A percentile compares a stretch with the other conserved stretches of the same genome.
Conservation (phyloP, 2,113 vertebrate genomes). For the Lepisosteus oculatus region DNA sequence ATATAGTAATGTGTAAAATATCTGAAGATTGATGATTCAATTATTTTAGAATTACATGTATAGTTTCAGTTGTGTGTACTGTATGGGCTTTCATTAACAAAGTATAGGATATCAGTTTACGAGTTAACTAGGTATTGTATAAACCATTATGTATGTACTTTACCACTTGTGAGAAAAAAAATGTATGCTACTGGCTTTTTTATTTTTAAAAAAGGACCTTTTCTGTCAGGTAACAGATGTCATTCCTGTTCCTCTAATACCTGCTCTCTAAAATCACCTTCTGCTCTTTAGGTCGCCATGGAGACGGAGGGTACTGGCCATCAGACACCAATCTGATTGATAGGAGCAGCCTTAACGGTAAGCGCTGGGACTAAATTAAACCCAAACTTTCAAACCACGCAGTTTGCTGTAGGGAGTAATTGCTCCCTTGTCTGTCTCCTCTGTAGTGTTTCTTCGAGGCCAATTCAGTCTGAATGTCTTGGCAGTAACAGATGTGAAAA, state of each 20-base stretch:
- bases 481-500: constrained; percentile 1
- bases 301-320: constrained; percentile 85
- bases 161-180: no score
- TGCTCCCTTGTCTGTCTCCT: background rate
- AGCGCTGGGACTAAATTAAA: constrained; percentile 27
- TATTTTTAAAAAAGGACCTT: background rate
- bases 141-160: no score
- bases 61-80: no score
- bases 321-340: constrained; percentile 86
- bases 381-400: background rate
- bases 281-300: constrained; percentile 77
- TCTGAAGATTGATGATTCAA: no score
- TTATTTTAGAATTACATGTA: no score
- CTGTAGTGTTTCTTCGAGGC: background rate
- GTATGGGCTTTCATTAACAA: no score
- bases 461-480: background rate
- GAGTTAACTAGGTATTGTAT: no score
- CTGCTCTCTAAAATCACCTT: constrained; percentile 11
- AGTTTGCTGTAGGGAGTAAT: constrained; percentile 5
- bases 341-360: constrained; percentile 89
- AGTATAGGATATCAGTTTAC: no score
- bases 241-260: constrained; percentile 2
- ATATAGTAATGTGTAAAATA: no score
- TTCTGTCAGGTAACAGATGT: background rate
- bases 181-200: no score